Base-by-base conservation (phyloP, 92 coral and sea anemone genomes). In the Parazoanthus darwini region DNA sequence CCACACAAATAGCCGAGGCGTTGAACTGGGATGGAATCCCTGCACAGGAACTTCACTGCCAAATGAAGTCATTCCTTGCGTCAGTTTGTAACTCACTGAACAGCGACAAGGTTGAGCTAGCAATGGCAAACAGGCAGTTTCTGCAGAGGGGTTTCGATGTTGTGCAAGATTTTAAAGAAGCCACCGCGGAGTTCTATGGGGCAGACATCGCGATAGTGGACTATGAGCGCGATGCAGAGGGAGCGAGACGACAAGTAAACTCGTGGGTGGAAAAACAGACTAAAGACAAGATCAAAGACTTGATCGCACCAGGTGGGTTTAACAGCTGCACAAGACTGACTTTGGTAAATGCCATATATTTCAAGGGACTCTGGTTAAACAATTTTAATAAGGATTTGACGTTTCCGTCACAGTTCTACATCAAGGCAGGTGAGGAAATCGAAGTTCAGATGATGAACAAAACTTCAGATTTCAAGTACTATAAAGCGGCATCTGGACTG, bases 231-330 rank as follows among this genome's bases (percentile, higher is more conserved):
- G 90, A 95, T 77, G 39, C 90, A 6, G 98, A 92, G 80, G 94
- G 92, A 22, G 97, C 94, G 9, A 89, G 98, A 50, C 75, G 72
- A 68, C 58, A 66, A 66, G 86, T 78, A 85, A 93, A 96, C 80
- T 65, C 82, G 11, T 96, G 99, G 99, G 98, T 95, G 5, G 98
- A 92, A 73, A 89, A 96, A 85, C 88, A 93, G 80, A 96, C 99
- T 16, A 95, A 95, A 26, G 85, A 85, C 77, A 94, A 92, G 91
- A 96, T 96, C 46, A 90, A 89, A 78, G 91, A 92, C 81, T 73
- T 94, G 83, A 86, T 96, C 35, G 76, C 89, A 0, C 36, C 37
- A 39, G 95, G 95, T 29, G 93, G 85, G 23, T 90, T 96, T 29
- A 89, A 68, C 68, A 1, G 87, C 5, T 90, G 50, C 43, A 96